A percentile compares a stretch with the other conserved stretches of the same genome.
phyloP scores from a whole-genome alignment of 1,140 invertebrate species.

The Hycleus phaleratus region DNA sequence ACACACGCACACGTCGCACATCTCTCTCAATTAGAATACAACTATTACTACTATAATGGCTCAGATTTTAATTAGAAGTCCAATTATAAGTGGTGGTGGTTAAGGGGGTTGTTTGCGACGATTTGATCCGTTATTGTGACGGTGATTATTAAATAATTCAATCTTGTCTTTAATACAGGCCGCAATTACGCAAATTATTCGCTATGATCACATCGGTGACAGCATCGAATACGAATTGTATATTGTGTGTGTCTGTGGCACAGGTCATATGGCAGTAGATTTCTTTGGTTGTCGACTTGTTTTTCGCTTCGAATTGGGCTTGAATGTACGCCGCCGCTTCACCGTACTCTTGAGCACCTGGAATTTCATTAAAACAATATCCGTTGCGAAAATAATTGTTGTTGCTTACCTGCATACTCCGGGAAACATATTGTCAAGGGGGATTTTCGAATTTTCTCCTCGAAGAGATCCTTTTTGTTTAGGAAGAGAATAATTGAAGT shows the following conservation, averaged over 20 bases:
- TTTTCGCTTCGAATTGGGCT: slow-evolving; percentile 82
- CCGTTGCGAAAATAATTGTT: neutral
- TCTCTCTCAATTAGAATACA: too few species aligned
- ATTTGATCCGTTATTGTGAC: neutral
- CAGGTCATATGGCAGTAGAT: slow-evolving; percentile 90
- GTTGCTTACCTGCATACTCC: slow-evolving; percentile 73
- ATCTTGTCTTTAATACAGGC: slow-evolving; percentile 45
- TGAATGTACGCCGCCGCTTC: slow-evolving; percentile 83
- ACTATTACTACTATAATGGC: too few species aligned
- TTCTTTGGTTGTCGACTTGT: slow-evolving; percentile 81
- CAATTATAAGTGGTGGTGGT: too few species aligned
- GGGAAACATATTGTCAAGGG: slow-evolving; percentile 93
- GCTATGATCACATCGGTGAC: slow-evolving; percentile 91
- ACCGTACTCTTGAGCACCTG: slow-evolving; percentile 77
- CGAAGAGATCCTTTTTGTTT: slow-evolving; percentile 96
- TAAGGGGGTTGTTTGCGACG: neutral
- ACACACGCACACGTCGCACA: too few species aligned
- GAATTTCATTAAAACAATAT: slow-evolving; percentile 21
- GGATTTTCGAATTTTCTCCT: slow-evolving; percentile 84
- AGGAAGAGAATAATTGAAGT: slow-evolving; percentile 96
- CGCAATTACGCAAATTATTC: slow-evolving; percentile 89
- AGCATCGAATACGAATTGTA: slow-evolving; percentile 87
- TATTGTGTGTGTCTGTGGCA: slow-evolving; percentile 86
- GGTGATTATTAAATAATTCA: neutral
- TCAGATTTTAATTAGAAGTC: too few species aligned